Base-by-base conservation (phyloP, 2,888 invertebrate species). In the Poecilus cupreus region DNA sequence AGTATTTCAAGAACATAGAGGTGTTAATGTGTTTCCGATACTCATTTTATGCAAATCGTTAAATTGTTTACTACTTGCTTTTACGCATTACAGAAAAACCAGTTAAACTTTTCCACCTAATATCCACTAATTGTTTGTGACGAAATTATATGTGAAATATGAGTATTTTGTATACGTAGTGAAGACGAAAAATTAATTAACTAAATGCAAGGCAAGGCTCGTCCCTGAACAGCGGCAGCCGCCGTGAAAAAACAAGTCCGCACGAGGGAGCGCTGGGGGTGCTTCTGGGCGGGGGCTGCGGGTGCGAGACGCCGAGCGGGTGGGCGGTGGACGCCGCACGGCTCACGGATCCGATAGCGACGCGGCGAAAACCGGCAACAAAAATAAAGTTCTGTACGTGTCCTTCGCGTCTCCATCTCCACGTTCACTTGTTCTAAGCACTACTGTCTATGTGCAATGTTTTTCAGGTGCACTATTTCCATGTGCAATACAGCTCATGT, bases 181-280 rank as follows among this genome's bases (percentile, higher is more conserved):
- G 2, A 32, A 49, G 22, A 74, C 74, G 74, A 74, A 49, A 74
- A 49, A 74, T 74, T 74, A 74, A 74, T 74, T 74, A 49, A 74
- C 49, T 26, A 46, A 74, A 74, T 74, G 74, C 24, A 51, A 22
- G 26, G 64, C 64, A 37, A 37, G 37, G 46, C 46, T n/a, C 2
- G 46, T 46, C 46, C 46, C 46, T 46, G 46, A 46, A 37, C 64
- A 68, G 32, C 20, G 26, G 11, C 60, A 60, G 32, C 24, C 64
- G 10, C 64, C 10, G 64, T 68, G 64, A 68, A 68, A 68, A 68
- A 68, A 68, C 64, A 68, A 68, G 60, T 32, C 24, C 18, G 64
- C 64, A 3, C 37, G 16, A 37, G 64, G 64, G 64, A 68, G 11
- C 64, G 32, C 24, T 22, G 8, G 10, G 54, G 20, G 3, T 54